These are phyloP conservation scores for Disparrhopalites patrizii DNA, from an alignment of 2,888 invertebrate species.

Conservation along the genomic window DNA sequence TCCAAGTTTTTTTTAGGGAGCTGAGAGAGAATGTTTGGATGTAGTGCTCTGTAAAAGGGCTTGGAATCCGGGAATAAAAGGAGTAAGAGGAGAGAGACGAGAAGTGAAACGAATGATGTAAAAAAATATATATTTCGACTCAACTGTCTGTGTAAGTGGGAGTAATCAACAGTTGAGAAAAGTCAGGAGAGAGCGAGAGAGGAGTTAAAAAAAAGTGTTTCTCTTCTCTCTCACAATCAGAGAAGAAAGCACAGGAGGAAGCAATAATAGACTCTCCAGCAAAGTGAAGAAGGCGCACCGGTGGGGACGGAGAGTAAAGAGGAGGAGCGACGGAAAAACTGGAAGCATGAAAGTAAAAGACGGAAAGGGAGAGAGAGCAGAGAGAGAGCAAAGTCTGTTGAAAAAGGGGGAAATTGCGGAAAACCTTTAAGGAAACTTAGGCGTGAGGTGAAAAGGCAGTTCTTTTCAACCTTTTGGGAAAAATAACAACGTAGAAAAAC, in stretches of 20 bases:
- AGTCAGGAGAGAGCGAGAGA: too few species aligned
- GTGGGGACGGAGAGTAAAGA: not conserved
- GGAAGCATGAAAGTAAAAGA: not conserved
- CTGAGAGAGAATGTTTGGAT: too few species aligned
- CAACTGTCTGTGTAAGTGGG: too few species aligned
- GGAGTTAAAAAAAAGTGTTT: too few species aligned
- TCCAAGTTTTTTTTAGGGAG: not conserved
- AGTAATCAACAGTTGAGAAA: conserved; percentile 1
- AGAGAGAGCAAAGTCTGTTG: not conserved
- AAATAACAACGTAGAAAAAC: too few species aligned
- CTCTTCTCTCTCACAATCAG: not conserved
- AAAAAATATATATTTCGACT: conserved; percentile 3
- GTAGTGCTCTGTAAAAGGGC: too few species aligned
- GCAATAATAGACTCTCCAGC: too few species aligned
- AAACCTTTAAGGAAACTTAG: not conserved
- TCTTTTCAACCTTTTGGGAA: conserved; percentile 1
- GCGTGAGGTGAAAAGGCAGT: not conserved
- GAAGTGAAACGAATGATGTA: conserved; percentile 3
- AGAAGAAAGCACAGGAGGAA: not conserved
- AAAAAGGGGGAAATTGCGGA: not conserved
- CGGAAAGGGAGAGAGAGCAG: not conserved
- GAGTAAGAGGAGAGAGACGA: not conserved
- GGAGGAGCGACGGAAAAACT: not conserved
- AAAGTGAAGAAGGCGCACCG: not conserved
- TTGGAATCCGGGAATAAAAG: too few species aligned